These are phyloP conservation scores for Scolopax rusticola DNA, from an alignment of 2,797 vertebrate species.

Conservation along the genomic window DNA sequence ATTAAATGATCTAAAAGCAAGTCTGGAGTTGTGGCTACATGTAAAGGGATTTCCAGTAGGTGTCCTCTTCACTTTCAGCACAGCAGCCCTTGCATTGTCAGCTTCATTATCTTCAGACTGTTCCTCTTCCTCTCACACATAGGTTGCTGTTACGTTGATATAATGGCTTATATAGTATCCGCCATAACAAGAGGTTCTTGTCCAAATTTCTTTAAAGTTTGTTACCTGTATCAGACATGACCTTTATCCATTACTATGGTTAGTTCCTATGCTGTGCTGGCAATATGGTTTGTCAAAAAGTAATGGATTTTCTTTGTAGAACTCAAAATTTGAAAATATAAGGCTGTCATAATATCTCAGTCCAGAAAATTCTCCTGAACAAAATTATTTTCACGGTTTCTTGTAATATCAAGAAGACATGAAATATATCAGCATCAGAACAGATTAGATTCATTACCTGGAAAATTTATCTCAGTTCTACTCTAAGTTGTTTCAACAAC, in stretches of 20 bases:
- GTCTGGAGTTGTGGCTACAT: background rate
- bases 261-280: background rate
- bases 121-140: background rate
- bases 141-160: background rate
- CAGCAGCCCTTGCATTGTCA: background rate
- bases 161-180: background rate
- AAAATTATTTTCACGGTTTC: background rate
- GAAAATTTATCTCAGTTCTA: background rate
- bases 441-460: background rate
- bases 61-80: background rate
- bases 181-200: background rate
- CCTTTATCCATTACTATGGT: background rate
- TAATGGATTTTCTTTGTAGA: background rate
- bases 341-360: background rate
- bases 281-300: background rate
- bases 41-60: background rate
- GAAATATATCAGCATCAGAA: background rate
- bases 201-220: background rate
- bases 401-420: background rate
- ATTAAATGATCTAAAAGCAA: background rate
- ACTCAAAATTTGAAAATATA: background rate
- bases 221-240: background rate
- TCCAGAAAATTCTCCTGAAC: background rate
- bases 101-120: background rate
- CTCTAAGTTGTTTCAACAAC: background rate